A percentile compares a stretch with the other conserved stretches of the same genome.
Evolutionary conservation across 1,140 invertebrate species (phyloP).

Genomic region (Pseudomyrmex cubaensis): DNA sequence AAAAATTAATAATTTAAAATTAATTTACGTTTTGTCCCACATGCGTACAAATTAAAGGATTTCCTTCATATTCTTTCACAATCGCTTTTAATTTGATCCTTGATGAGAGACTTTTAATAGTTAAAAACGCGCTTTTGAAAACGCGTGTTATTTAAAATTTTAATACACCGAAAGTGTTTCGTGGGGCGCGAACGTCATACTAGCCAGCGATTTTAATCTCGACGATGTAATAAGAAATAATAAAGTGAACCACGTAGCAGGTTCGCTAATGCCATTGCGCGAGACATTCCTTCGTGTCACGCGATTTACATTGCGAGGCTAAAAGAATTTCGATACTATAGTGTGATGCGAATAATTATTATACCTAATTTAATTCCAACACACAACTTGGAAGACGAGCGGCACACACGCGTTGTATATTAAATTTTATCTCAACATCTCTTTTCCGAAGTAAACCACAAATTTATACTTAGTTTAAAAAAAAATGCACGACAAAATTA

Average conservation of each 20-base stretch:
- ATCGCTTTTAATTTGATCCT: slow-evolving; percentile 20
- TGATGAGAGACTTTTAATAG: slow-evolving; percentile 40
- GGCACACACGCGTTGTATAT: not conserved
- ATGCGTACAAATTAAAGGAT: not conserved
- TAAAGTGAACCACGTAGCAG: slow-evolving; percentile 59
- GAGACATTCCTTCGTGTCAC: slow-evolving; percentile 66
- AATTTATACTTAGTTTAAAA: slow-evolving; percentile 22
- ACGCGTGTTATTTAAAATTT: slow-evolving; percentile 65
- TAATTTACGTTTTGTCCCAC: not conserved
- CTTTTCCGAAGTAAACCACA: not conserved
- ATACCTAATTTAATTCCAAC: slow-evolving; percentile 39
- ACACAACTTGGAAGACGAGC: not conserved
- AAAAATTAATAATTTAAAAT: slow-evolving; percentile 7
- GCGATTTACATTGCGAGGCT: slow-evolving; percentile 63
- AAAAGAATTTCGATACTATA: slow-evolving; percentile 61
- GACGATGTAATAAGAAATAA: slow-evolving; percentile 70
- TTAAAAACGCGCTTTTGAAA: slow-evolving; percentile 14
- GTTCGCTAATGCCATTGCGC: slow-evolving; percentile 56
- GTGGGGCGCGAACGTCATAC: slow-evolving; percentile 8
- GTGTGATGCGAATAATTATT: slow-evolving; percentile 7
- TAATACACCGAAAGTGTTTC: slow-evolving; percentile 51
- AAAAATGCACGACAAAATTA: not conserved
- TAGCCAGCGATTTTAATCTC: slow-evolving; percentile 65
- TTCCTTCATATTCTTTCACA: not conserved
- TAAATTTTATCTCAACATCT: slow-evolving; percentile 23